Evolutionary conservation across 2,113 vertebrate genomes (phyloP), one percentile per base, ranked within the genome.

Genomic region (Neomonachus schauinslandi): DNA sequence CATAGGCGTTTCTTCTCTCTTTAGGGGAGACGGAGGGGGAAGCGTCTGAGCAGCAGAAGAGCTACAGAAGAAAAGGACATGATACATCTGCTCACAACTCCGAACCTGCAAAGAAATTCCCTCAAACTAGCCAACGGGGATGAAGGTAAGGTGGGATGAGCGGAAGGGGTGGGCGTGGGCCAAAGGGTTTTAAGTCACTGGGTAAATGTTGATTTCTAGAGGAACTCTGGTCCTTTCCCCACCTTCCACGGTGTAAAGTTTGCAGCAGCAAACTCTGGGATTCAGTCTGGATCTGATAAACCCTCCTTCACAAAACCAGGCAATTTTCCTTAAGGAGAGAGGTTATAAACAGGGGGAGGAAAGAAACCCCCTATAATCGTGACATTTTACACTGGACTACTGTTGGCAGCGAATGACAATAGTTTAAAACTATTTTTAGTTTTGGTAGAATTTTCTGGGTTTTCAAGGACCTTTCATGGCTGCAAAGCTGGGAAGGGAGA

Each of bases 41-140:
- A 9, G 31, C 4, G 51, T 10, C 0, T 6, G 61, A 31, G 49
- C 6, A n/a, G 89, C 39, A 55, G 86, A 26, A 33, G n/a, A 7
- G 36, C 2, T n/a, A 11, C 2, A 7, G 39, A 18, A 51, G 77
- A 31, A 28, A 36, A 51, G 33, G 1, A 21, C 42, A 24, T 0
- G n/a, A 16, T 4, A 19, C 5, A 5, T 2, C 67, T 11, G 10
- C 63, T 11, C 24, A n/a, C 12, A 0, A 2, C 42, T 9, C 42
- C 0, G 57, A 42, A 2, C 65, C 9, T 3, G 63, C 1, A 6
- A 13, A 49, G 49, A 8, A 39, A 85, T 15, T 28, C 39, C 63
- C 18, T 14, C 53, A 4, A 0, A 31, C 15, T 0, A 24, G 65
- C 51, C 74, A 7, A 0, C 0, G 1, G 55, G 13, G 7, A 46